Evolutionary conservation across 2,797 vertebrate species (phyloP).

Genomic region (Nyctalus aviator): DNA sequence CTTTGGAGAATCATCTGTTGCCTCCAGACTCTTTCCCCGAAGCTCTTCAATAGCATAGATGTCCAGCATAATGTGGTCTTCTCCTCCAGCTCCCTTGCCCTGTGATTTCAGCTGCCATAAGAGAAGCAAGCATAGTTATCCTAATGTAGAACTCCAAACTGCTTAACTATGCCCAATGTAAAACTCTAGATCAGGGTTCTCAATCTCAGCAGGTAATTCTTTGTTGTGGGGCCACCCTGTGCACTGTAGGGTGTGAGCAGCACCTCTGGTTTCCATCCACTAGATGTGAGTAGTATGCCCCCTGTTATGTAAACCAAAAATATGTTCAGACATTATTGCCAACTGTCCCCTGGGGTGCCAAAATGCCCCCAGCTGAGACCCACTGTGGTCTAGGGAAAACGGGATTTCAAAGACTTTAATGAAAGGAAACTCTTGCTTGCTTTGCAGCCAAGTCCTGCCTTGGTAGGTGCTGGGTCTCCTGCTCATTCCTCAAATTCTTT

Average conservation of each 20-base stretch:
- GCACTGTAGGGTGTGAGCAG: background rate
- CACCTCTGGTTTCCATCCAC: background rate
- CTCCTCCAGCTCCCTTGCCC: slow-evolving; percentile 94
- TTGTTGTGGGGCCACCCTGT: background rate
- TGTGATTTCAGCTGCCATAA: slow-evolving; percentile 95
- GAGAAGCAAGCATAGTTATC: slow-evolving; percentile 57
- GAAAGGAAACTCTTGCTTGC: background rate
- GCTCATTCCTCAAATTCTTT: background rate
- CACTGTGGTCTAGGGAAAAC: background rate
- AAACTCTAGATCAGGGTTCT: background rate
- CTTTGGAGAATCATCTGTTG: slow-evolving; percentile 94
- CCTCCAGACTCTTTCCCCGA: slow-evolving; percentile 89
- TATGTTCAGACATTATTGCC: background rate
- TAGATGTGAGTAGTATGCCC: background rate
- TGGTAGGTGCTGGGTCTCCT: background rate
- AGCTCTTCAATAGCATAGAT: slow-evolving; percentile 99
- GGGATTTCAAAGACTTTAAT: background rate
- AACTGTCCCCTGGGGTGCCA: background rate
- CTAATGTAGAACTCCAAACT: background rate
- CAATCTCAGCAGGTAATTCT: background rate
- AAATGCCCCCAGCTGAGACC: background rate
- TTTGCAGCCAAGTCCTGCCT: background rate
- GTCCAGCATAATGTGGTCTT: slow-evolving; percentile 97
- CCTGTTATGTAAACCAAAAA: background rate
- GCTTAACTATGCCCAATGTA: background rate